Percentiles rank a stretch among this genome's conserved stretches.
phyloP scores from a whole-genome alignment of 2,113 vertebrate genomes.

The Tinamus guttatus region DNA sequence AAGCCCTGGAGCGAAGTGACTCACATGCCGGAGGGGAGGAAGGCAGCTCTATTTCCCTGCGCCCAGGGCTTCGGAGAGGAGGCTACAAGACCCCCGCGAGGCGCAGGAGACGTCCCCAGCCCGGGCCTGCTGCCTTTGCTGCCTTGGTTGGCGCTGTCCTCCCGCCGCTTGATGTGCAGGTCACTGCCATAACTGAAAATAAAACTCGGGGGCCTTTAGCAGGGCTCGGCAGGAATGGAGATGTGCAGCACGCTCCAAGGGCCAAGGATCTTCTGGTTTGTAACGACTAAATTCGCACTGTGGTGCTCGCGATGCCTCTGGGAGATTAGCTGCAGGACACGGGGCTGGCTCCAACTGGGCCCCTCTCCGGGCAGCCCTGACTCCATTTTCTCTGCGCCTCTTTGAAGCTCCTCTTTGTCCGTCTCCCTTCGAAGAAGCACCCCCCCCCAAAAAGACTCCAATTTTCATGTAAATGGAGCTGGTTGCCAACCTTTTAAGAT shows the following conservation, averaged over 20 bases:
- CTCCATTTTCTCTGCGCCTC: background rate
- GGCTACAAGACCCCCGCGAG: background rate
- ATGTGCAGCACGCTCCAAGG: background rate
- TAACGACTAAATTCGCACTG: background rate
- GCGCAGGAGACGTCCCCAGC: background rate
- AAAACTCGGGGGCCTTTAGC: background rate
- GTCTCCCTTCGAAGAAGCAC: background rate
- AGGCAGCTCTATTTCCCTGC: constrained; percentile 6
- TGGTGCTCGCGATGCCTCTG: background rate
- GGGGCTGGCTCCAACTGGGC: background rate
- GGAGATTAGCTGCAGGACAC: background rate
- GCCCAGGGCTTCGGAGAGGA: background rate
- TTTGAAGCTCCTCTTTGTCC: background rate
- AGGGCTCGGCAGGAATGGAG: rapidly evolving
- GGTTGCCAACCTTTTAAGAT: background rate
- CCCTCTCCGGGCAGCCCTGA: background rate
- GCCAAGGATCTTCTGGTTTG: background rate
- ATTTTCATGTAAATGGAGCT: background rate
- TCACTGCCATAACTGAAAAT: background rate
- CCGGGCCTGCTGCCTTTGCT: background rate
- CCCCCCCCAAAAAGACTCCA: background rate
- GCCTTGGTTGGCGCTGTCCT: rapidly evolving
- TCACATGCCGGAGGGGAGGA: background rate
- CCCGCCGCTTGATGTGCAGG: background rate
- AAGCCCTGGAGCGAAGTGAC: background rate